Evolutionary conservation across 2,113 vertebrate species (phyloP).

Genomic region (Recurvirostra avosetta): DNA sequence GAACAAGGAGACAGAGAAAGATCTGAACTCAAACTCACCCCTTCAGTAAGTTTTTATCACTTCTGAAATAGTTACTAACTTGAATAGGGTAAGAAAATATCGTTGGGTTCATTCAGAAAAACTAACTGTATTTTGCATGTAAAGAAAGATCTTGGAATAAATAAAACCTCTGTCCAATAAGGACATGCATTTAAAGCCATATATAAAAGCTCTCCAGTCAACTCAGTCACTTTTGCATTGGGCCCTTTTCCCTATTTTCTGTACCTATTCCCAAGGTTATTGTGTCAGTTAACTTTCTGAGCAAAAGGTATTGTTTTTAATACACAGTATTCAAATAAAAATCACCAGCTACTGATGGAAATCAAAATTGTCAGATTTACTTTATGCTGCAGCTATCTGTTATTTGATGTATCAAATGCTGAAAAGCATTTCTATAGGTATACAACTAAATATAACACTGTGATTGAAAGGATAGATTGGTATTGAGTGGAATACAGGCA

Average conservation of each 20-base stretch:
- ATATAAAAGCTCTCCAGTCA: not conserved
- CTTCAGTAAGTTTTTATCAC: slow-evolving; percentile 84
- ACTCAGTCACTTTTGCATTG: not conserved
- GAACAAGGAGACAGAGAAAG: slow-evolving; percentile 98
- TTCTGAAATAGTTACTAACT: slow-evolving; percentile 6
- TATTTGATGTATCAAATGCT: not conserved
- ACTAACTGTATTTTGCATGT: not conserved
- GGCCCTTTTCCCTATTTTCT: not conserved
- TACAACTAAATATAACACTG: not conserved
- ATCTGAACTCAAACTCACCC: slow-evolving; percentile 94
- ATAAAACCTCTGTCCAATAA: not conserved
- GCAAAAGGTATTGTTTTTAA: not conserved
- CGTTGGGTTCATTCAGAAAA: not conserved
- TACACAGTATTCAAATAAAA: not conserved
- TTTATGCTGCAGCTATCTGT: not conserved
- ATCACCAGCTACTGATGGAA: not conserved
- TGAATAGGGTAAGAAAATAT: not conserved
- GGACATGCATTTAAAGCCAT: not conserved
- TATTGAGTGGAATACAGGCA: not conserved
- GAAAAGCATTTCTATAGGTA: not conserved
- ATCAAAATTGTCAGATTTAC: not conserved
- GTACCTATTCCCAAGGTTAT: not conserved
- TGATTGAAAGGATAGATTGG: not conserved
- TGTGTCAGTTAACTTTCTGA: not conserved
- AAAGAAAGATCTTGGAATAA: not conserved